Evolutionary conservation across 2,888 invertebrate genomes (phyloP).

Genomic region (Serrognathus titanus): DNA sequence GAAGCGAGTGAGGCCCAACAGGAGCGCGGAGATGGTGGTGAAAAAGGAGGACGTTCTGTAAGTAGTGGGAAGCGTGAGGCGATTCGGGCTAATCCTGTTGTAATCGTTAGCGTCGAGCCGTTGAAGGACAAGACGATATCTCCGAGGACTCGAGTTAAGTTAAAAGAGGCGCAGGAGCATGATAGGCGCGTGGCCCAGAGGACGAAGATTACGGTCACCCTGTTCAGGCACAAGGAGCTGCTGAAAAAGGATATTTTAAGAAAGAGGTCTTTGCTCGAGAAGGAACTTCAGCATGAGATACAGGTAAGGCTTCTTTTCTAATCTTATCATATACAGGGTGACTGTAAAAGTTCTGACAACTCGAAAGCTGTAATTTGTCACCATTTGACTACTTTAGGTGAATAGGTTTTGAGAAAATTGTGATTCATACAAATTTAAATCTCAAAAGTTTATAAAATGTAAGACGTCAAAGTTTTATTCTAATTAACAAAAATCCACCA

Average conservation of each 20-base stretch:
- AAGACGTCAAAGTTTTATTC: too few species aligned
- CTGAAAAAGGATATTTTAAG: conserved; percentile 91
- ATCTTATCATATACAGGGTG: neutral
- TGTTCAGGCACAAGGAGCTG: conserved; percentile 85
- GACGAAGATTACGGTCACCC: conserved; percentile 66
- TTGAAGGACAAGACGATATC: conserved; percentile 37
- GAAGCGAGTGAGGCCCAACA: conserved; percentile 41
- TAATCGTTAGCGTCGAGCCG: conserved; percentile 13
- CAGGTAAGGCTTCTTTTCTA: conserved; percentile 67
- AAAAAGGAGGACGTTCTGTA: conserved; percentile 42
- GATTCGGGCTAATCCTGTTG: conserved; percentile 7
- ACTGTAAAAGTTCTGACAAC: too few species aligned
- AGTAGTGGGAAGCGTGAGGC: conserved; percentile 26
- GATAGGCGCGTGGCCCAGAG: conserved; percentile 56
- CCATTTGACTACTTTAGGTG: too few species aligned
- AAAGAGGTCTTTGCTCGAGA: conserved; percentile 83
- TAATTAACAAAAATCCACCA: too few species aligned
- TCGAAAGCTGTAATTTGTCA: too few species aligned
- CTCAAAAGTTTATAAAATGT: too few species aligned
- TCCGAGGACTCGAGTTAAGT: conserved; percentile 40
- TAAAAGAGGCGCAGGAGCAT: conserved; percentile 50
- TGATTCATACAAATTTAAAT: too few species aligned
- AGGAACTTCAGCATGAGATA: conserved; percentile 85
- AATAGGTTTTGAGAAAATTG: too few species aligned
- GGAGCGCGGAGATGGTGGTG: conserved; percentile 27